Evolutionary conservation across 1,140 invertebrate genomes (phyloP).

Genomic region (Belonocnema kinseyi): DNA sequence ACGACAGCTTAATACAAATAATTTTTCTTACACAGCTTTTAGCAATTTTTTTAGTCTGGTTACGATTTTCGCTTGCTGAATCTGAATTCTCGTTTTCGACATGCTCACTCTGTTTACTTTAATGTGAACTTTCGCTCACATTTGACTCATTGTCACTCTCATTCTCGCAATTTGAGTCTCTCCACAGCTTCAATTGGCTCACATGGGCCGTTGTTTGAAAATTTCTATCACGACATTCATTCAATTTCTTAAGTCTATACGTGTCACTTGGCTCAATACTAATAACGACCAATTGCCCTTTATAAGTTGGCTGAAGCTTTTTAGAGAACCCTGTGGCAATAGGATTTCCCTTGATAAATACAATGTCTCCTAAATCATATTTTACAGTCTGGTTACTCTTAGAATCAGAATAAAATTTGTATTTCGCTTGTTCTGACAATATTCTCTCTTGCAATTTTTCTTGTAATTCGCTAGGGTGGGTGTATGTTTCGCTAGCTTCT

Average conservation of each 20-base stretch:
- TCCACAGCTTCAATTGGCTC: too few relatives aligned
- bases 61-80: neutral
- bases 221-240: neutral
- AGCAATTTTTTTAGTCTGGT: slow-evolving; percentile 13
- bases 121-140: too few relatives aligned
- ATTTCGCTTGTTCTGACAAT: slow-evolving; percentile 14
- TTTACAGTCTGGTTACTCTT: slow-evolving; percentile 38
- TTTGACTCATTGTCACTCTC: too few relatives aligned
- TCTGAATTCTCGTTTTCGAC: too few relatives aligned
- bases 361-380: slow-evolving; percentile 44
- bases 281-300: slow-evolving; percentile 28
- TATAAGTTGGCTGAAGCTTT: slow-evolving; percentile 34
- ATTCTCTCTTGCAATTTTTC: neutral
- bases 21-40: slow-evolving; percentile 16
- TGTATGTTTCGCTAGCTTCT: too few relatives aligned
- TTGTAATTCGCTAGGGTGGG: slow-evolving; percentile 15
- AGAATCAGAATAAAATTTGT: slow-evolving; percentile 44
- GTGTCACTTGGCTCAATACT: slow-evolving; percentile 21
- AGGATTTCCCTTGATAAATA: slow-evolving; percentile 41
- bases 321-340: slow-evolving; percentile 35
- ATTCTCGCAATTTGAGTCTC: too few relatives aligned
- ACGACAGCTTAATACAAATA: too few relatives aligned
- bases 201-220: too few relatives aligned
- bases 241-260: slow-evolving; percentile 37
- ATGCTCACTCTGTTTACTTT: too few relatives aligned